Evolutionary conservation across 2,888 invertebrate genomes (phyloP), one percentile per base, ranked within the genome.

Genomic region (Pseudanteris insignis): DNA sequence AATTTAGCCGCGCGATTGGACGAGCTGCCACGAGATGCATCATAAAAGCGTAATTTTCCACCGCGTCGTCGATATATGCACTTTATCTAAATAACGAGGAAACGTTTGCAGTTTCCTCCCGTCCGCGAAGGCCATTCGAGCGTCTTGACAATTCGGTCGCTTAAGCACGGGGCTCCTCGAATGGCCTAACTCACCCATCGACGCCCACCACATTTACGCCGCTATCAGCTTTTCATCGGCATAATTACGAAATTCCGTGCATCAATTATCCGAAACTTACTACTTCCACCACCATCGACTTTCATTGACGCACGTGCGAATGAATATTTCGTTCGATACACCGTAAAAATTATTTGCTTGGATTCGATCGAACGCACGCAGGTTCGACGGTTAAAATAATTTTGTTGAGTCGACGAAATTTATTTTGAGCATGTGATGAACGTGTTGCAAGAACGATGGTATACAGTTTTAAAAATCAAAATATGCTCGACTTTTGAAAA

Each of bases 61-160:
- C 10, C 8, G 18, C 9, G 29, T 12, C 29, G 14, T 1, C 10
- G 53, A 60, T 54, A n/a, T n/a, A 44, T 54, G 44, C 46, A 51
- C 43, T 43, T 63, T 67, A 70, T 69, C 70, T 58, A 32, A 30
- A 29, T 33, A 18, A 57, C 51, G 44, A 65, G 70, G 70, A 70
- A 70, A 67, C 50, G 64, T 63, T 54, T 29, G 47, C 51, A 44
- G 36, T 55, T 66, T 66, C 66, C 61, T 67, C 63, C 28, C 50
- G 41, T 37, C 32, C 32, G 30, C 47, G 53, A 60, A 60, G 60
- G 48, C 48, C 54, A 44, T 61, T 53, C 48, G 60, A 54, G 30
- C 40, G 41, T 48, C 48, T 44, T 18, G 38, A 43, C 48, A 43
- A 60, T 60, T 54, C 24, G 43, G 43, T 54, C 29, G 32, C 43